A percentile compares a stretch with the other conserved stretches of the same genome.
Conservation (phyloP, 2,888 invertebrate species). For the Gari tellinella region DNA sequence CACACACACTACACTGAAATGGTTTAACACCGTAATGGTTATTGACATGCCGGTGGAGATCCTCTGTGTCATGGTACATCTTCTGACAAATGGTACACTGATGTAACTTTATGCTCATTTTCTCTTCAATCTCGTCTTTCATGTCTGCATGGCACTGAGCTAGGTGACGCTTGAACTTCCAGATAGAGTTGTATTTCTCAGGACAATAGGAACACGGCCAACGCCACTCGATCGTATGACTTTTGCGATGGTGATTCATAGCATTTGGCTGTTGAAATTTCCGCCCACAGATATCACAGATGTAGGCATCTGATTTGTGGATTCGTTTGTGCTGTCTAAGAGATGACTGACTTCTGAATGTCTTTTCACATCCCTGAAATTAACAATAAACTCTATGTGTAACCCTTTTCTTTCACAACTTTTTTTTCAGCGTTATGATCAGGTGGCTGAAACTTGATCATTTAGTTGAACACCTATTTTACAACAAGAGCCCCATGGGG, state of each 20-base stretch:
- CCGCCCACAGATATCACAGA: constrained; percentile 50
- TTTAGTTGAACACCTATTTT: too few relatives aligned
- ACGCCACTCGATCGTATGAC: constrained; percentile 32
- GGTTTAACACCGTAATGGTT: constrained; percentile 47
- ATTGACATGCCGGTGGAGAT: constrained; percentile 35
- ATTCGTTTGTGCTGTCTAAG: constrained; percentile 41
- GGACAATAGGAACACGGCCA: constrained; percentile 45
- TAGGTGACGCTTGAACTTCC: constrained; percentile 44
- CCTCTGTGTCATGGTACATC: constrained; percentile 38
- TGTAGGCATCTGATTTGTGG: constrained; percentile 29
- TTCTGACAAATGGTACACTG: constrained; percentile 39
- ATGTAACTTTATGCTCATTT: constrained; percentile 40
- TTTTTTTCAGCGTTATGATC: too few relatives aligned
- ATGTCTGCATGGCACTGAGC: constrained; percentile 26
- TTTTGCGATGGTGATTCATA: constrained; percentile 37
- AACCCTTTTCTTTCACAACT: too few relatives aligned
- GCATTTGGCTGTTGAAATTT: constrained; percentile 41
- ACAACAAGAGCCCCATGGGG: too few relatives aligned
- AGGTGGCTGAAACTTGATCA: too few relatives aligned
- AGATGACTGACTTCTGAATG: constrained; percentile 25
- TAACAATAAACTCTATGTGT: too few relatives aligned
- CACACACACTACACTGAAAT: constrained; percentile 29
- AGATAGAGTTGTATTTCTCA: constrained; percentile 35
- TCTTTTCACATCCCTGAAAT: constrained; percentile 48
- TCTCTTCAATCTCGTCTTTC: constrained; percentile 37